Base-by-base conservation (phyloP, 2,888 invertebrate species). In the Aporophyla lueneburgensis region DNA sequence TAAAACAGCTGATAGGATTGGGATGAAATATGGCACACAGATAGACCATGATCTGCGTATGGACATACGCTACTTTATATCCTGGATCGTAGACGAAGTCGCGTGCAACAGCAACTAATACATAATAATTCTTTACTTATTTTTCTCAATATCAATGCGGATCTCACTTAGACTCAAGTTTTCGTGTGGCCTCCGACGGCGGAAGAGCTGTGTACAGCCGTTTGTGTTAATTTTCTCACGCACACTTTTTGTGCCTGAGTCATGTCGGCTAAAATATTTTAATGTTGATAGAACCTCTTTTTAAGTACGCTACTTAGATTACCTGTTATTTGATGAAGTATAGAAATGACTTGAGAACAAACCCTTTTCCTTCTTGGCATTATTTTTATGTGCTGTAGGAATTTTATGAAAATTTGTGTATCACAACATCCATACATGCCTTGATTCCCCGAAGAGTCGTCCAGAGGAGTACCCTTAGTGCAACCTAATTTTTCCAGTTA, bases 221-320 rank as follows among this genome's bases (percentile, higher is more conserved):
- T 80, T 83, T 77, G 86, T 88, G 83, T 87, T 87, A 78, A 88
- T 88, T 87, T 88, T 88, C 88, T 87, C 88, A 88, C 88, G 86
- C 81, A 51, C 61, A 83, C 58, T 86, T 85, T 85, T 86, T 85
- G 74, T 27, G 74, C 61, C 62, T 83, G 66, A 83, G 79, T 87
- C 87, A 84, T 87, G 80, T 56, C 79, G 69, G 54, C 68, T 70
- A 61, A 81, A 80, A 78, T 75, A 81, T 71, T 72, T 24, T 78
- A 71, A 62, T 80, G 72, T 81, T 71, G 62, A 69, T 63, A 63
- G 58, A 74, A 80, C 77, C 76, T 80, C 81, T 77, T 76, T 78
- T 82, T 74, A 78, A 65, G 66, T 63, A 16, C 43, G 19, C 33
- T 27, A 51, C 14, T 43, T 66, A 5, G 14, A 5, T 56, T 6